These are phyloP conservation scores for Cyprinus carpio DNA, from an alignment of 2,113 vertebrate species.

Conservation along the genomic window DNA sequence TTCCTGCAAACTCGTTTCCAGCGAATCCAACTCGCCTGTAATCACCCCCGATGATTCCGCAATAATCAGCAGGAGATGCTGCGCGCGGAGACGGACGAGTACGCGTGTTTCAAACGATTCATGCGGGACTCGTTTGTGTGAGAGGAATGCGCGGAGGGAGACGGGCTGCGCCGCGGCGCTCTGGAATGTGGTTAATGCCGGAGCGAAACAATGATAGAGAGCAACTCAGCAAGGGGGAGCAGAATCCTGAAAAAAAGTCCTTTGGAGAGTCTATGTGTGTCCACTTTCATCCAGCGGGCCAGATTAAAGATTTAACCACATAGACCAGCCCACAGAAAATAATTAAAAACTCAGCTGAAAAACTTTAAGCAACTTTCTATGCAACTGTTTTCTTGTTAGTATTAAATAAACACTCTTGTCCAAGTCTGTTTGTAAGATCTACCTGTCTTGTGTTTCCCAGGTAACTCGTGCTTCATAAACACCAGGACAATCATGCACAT, in stretches of 20 bases:
- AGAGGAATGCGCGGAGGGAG: slow-evolving; percentile 90
- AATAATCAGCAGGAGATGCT: too few relatives aligned
- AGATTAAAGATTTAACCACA: slow-evolving; percentile 60
- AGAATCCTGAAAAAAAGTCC: slow-evolving; percentile 65
- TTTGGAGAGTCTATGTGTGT: slow-evolving; percentile 67
- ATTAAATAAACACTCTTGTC: background rate
- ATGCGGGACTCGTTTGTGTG: slow-evolving; percentile 78
- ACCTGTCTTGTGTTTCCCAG: background rate
- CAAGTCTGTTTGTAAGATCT: background rate
- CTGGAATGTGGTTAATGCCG: slow-evolving; percentile 90
- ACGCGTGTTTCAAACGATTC: slow-evolving; percentile 43
- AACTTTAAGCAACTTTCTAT: background rate
- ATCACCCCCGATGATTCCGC: too few relatives aligned
- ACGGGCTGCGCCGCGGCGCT: slow-evolving; percentile 83
- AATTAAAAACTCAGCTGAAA: background rate
- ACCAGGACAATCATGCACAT: background rate
- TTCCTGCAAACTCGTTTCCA: too few relatives aligned
- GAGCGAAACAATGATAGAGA: slow-evolving; percentile 84
- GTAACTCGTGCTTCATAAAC: background rate
- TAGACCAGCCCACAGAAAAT: slow-evolving; percentile 53
- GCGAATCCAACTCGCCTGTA: too few relatives aligned
- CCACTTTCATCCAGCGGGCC: slow-evolving; percentile 49
- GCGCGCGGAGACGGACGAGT: slow-evolving; percentile 6
- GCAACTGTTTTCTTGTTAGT: too few relatives aligned
- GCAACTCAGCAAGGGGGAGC: slow-evolving; percentile 81